A percentile compares a stretch with the other conserved stretches of the same genome.
Evolutionary conservation across 1,140 invertebrate genomes (phyloP).

Genomic region (Zaprionus gabonicus): DNA sequence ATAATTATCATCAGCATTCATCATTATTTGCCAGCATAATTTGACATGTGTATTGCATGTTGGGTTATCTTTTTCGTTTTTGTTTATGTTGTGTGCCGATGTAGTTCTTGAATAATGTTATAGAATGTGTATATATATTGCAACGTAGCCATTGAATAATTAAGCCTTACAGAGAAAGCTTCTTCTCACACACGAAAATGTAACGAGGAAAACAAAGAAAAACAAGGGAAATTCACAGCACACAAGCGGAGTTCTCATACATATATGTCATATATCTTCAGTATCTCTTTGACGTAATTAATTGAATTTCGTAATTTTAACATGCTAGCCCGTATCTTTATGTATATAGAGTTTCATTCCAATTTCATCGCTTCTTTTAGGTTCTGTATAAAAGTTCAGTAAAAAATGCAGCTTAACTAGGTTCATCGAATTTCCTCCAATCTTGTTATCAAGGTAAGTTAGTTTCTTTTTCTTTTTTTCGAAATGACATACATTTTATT

Average conservation of each 20-base stretch:
- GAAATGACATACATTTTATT: constrained; percentile 46
- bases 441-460: constrained; percentile 50
- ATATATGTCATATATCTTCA: background rate
- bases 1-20: constrained; percentile 24
- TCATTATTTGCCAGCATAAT: constrained; percentile 41
- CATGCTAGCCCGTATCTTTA: constrained; percentile 55
- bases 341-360: constrained; percentile 15
- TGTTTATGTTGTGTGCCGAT: constrained; percentile 39
- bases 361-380: constrained; percentile 31
- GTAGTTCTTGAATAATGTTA: constrained; percentile 33
- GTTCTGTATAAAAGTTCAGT: constrained; percentile 83
- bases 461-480: constrained; percentile 28
- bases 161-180: constrained; percentile 45
- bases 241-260: constrained; percentile 56
- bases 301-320: constrained; percentile 58
- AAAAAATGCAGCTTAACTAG: constrained; percentile 84
- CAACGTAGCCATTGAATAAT: constrained; percentile 68
- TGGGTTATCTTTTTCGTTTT: background rate
- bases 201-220: constrained; percentile 26
- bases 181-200: constrained; percentile 13
- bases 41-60: constrained; percentile 44
- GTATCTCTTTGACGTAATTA: constrained; percentile 39
- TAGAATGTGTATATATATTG: constrained; percentile 57
- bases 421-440: constrained; percentile 68
- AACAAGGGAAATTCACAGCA: constrained; percentile 65